phyloP scores from a whole-genome alignment of 2,113 vertebrate genomes.

The Coptodon rendalli region DNA sequence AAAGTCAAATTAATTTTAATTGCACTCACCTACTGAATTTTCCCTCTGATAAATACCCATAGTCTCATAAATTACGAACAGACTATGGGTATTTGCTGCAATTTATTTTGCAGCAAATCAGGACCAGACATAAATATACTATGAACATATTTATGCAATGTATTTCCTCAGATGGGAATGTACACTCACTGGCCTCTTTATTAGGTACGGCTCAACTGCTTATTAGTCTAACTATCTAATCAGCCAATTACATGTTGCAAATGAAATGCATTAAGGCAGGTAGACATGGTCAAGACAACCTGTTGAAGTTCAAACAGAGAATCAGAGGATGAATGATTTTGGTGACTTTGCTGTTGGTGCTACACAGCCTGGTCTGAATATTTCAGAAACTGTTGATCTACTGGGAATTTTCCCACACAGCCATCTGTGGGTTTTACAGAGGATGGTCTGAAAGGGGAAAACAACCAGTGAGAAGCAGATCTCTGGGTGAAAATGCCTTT shows the following conservation, averaged over 20 bases:
- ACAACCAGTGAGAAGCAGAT: background rate
- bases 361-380: background rate
- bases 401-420: background rate
- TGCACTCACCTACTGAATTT: background rate
- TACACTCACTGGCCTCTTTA: background rate
- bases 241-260: background rate
- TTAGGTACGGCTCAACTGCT: accelerated
- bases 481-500: background rate
- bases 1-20: background rate
- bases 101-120: background rate
- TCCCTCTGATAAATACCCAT: background rate
- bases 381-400: background rate
- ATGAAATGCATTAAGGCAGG: background rate
- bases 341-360: background rate
- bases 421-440: background rate
- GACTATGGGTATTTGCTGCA: accelerated
- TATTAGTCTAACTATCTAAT: background rate
- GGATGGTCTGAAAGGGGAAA: background rate
- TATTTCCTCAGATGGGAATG: background rate
- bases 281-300: background rate
- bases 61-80: background rate
- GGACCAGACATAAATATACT: background rate
- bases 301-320: background rate
- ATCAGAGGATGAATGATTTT: background rate
- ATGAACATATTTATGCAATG: background rate